Conservation (phyloP, 2,888 invertebrate genomes). For the Auanema sp. region DNA sequence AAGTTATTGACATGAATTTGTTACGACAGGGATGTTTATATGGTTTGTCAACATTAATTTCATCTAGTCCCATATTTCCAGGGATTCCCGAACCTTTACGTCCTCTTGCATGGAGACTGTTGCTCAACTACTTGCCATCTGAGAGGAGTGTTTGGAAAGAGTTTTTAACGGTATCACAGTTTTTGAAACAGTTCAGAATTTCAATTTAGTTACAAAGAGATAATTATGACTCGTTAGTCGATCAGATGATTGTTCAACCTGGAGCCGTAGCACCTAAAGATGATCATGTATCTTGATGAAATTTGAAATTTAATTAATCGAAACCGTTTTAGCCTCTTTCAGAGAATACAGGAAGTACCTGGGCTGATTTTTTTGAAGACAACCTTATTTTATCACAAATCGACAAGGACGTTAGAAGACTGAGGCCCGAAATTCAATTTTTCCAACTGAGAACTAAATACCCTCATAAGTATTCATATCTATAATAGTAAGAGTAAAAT, state of each 20-base stretch:
- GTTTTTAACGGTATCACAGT: constrained; percentile 23
- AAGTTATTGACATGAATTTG: constrained; percentile 43
- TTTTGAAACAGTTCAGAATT: constrained; percentile 2
- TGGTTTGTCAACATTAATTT: constrained; percentile 21
- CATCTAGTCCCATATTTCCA: neutral
- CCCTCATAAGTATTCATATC: constrained; percentile 68
- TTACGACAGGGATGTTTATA: constrained; percentile 44
- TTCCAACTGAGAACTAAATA: constrained; percentile 91
- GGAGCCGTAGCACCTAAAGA: constrained; percentile 21
- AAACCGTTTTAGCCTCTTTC: constrained; percentile 79
- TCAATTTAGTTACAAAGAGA: constrained; percentile 30
- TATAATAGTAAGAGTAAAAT: neutral
- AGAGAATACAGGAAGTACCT: constrained; percentile 90
- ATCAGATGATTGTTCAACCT: constrained; percentile 49
- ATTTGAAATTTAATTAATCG: neutral
- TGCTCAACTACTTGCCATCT: constrained; percentile 55
- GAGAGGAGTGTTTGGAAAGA: constrained; percentile 50
- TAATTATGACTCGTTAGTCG: constrained; percentile 51
- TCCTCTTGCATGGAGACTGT: constrained; percentile 60
- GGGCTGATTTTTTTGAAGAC: constrained; percentile 93
- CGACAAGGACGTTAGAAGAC: constrained; percentile 76
- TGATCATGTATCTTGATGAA: constrained; percentile 49
- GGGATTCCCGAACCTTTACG: constrained; percentile 56
- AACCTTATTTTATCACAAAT: constrained; percentile 96
- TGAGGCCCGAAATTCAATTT: constrained; percentile 93